Conservation (phyloP, 2,113 vertebrate species). For the Chloroceryle aenea region DNA sequence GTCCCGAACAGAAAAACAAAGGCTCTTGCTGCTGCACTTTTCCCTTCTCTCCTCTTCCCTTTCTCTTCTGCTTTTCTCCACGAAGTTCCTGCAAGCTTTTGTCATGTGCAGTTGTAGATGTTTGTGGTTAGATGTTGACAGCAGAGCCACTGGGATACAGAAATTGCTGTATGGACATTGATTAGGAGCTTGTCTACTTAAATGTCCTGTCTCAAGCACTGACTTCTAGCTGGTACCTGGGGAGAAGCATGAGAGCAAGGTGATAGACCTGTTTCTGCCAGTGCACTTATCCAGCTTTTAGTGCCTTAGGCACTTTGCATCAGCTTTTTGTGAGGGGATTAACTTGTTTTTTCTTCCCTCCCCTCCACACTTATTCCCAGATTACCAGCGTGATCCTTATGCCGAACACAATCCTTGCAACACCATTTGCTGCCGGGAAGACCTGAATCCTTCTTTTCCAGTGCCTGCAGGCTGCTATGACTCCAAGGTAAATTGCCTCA, state of each 20-base stretch:
- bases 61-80: not conserved
- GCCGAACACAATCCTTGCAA: constrained; percentile 85
- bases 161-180: not conserved
- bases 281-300: not conserved
- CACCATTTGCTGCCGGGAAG: constrained; percentile 90
- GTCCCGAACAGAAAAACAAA: not conserved
- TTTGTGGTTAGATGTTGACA: not conserved
- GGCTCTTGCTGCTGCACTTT: not conserved
- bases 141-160: not conserved
- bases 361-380: constrained; percentile 47
- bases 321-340: not conserved
- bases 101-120: not conserved
- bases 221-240: not conserved
- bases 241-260: not conserved
- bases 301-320: not conserved
- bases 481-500: constrained; percentile 81
- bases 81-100: not conserved
- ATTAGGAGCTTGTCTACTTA: not conserved
- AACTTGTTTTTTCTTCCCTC: not conserved
- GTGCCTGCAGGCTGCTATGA: constrained; percentile 88
- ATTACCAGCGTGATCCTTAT: constrained; percentile 86
- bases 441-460: constrained; percentile 79
- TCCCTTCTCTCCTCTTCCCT: not conserved
- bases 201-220: not conserved
- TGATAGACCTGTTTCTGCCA: not conserved